A percentile compares a stretch with the other conserved stretches of the same genome.
These are phyloP conservation scores for Monodelphis domestica DNA, from an alignment of 2,797 vertebrate species.

Conservation along the genomic window DNA sequence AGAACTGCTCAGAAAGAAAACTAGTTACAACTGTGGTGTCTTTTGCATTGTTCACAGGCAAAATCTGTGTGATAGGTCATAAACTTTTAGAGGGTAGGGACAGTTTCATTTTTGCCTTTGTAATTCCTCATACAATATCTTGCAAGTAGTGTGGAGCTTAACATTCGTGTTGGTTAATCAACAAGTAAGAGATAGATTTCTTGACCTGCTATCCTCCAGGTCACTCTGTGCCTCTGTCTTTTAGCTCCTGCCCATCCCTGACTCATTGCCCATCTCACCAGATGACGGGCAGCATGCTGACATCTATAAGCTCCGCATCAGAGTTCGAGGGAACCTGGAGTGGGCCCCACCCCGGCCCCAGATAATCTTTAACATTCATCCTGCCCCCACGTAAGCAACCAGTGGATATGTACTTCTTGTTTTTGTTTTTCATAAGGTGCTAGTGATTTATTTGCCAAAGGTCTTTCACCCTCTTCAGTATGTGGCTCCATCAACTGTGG, in stretches of 20 bases:
- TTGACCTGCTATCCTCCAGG: not conserved
- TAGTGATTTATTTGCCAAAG: not conserved
- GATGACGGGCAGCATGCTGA: constrained; percentile 97
- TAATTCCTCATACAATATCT: not conserved
- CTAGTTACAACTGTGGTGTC: not conserved
- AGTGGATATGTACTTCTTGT: accelerated
- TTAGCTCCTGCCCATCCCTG: constrained; percentile 96
- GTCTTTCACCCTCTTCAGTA: not conserved
- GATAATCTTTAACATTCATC: constrained; percentile 98
- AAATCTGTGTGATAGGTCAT: not conserved
- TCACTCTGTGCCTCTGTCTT: constrained; percentile 47
- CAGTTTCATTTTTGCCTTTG: not conserved
- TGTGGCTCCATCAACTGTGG: not conserved
- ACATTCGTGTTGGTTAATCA: not conserved
- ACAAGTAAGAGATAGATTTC: not conserved
- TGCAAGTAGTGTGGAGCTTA: not conserved
- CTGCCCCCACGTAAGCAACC: constrained; percentile 92
- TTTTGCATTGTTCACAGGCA: not conserved
- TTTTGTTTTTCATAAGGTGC: not conserved
- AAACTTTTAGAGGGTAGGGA: not conserved
- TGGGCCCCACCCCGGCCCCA: constrained; percentile 98
- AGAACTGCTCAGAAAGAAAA: not conserved
- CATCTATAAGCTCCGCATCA: constrained; percentile 96
- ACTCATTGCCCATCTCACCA: constrained; percentile 96
- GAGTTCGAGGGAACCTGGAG: constrained; percentile 96